phyloP scores from a whole-genome alignment of 1,140 invertebrate species.

The Anthonomus grandis region DNA sequence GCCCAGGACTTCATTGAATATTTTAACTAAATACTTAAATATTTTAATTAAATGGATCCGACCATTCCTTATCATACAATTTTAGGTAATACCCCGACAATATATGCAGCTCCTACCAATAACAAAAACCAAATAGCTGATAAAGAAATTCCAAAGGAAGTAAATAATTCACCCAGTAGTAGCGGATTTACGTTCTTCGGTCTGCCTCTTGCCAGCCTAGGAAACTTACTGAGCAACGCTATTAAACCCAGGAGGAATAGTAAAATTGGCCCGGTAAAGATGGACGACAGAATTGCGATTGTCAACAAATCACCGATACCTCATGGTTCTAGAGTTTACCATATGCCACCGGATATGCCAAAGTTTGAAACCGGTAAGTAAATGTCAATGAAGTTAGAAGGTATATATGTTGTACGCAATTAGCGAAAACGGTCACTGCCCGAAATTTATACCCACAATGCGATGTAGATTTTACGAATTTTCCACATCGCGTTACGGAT shows the following conservation, averaged over 20 bases:
- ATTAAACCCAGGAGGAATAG: slow-evolving; percentile 31
- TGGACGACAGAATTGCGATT: slow-evolving; percentile 50
- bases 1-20: neutral
- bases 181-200: slow-evolving; percentile 80
- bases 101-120: slow-evolving; percentile 60
- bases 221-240: slow-evolving; percentile 57
- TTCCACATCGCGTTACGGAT: neutral
- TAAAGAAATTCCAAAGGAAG: slow-evolving; percentile 43
- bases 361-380: slow-evolving; percentile 43
- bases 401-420: no score
- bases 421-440: no score
- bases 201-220: slow-evolving; percentile 70
- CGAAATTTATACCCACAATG: no score
- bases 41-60: no score
- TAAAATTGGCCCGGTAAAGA: slow-evolving; percentile 21
- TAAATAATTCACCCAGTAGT: slow-evolving; percentile 50
- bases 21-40: no score
- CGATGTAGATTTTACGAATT: neutral
- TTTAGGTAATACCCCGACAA: slow-evolving; percentile 61
- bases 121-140: slow-evolving; percentile 49
- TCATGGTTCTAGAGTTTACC: slow-evolving; percentile 40
- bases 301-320: slow-evolving; percentile 44
- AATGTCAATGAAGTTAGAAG: neutral
- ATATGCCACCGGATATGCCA: slow-evolving; percentile 46
- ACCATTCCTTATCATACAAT: slow-evolving; percentile 36